Percentiles rank a stretch among this genome's conserved stretches.
These are phyloP conservation scores for Otolemur crassicaudatus DNA, from an alignment of 2,797 vertebrate genomes.

Conservation along the genomic window DNA sequence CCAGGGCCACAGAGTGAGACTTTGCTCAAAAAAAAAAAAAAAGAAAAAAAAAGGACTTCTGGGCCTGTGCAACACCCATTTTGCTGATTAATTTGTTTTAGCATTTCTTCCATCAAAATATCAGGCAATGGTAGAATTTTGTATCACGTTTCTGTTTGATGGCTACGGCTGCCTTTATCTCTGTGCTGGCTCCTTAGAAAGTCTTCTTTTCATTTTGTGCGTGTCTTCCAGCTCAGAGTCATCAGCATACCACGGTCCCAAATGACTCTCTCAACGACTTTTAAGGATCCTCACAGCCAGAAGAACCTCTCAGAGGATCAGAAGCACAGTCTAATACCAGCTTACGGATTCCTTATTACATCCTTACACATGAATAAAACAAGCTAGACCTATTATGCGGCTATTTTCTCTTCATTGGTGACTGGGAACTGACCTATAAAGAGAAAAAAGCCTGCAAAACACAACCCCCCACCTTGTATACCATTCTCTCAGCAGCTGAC, in stretches of 20 bases:
- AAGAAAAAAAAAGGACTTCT: not conserved
- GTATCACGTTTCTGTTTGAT: not conserved
- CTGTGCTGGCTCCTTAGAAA: not conserved
- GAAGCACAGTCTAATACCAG: conserved; percentile 69
- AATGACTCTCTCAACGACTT: conserved; percentile 74
- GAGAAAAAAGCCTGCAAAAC: conserved; percentile 12
- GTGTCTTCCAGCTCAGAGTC: conserved; percentile 34
- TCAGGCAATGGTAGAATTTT: not conserved
- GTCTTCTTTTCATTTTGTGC: not conserved
- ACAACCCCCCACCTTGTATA: not conserved
- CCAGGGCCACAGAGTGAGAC: no score
- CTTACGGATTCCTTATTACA: conserved; percentile 66
- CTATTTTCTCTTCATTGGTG: conserved; percentile 51
- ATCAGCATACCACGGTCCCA: conserved; percentile 57
- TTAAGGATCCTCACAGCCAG: conserved; percentile 75
- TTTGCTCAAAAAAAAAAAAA: no score
- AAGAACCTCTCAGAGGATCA: conserved; percentile 80
- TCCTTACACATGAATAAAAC: conserved; percentile 74
- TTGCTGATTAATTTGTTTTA: not conserved
- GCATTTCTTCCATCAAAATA: not conserved
- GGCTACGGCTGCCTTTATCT: not conserved
- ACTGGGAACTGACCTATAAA: conserved; percentile 33
- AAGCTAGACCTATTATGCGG: conserved; percentile 55
- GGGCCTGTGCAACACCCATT: not conserved
- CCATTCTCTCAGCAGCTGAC: conserved; percentile 1